These are phyloP conservation scores for Oreortyx pictus DNA, from an alignment of 2,797 vertebrate genomes.

Conservation along the genomic window DNA sequence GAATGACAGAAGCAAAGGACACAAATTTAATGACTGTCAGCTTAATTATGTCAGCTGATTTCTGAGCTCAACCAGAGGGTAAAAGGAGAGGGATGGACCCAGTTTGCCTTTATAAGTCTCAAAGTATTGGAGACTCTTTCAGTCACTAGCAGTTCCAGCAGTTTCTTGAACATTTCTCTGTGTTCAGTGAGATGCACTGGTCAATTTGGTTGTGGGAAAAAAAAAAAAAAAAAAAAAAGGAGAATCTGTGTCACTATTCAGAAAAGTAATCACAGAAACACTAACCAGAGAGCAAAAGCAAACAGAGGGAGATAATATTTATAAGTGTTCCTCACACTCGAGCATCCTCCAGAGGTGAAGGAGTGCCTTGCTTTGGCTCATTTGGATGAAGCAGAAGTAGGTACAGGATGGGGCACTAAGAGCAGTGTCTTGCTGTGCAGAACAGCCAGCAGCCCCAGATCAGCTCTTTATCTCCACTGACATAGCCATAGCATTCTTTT, in stretches of 20 bases:
- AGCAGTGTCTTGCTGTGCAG: not conserved
- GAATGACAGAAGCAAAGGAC: constrained; percentile 55
- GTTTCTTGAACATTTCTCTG: not conserved
- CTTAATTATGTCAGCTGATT: constrained; percentile 70
- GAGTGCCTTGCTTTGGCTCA: not conserved
- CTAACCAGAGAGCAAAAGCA: not conserved
- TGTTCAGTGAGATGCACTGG: not conserved
- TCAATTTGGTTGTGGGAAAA: not conserved
- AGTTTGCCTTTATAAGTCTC: not conserved
- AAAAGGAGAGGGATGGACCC: not conserved
- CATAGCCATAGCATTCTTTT: fast-evolving
- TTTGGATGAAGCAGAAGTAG: not conserved
- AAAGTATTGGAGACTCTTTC: not conserved
- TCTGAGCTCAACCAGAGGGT: not conserved
- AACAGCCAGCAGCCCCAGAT: not conserved
- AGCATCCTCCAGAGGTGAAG: not conserved
- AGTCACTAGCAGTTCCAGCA: not conserved
- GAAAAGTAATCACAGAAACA: not conserved
- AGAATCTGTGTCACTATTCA: not conserved
- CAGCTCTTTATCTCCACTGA: not conserved
- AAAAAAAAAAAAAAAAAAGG: not conserved
- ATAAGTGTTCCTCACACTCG: not conserved
- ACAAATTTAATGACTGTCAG: constrained; percentile 52
- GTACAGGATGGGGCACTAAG: not conserved
- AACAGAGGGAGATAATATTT: not conserved